Evolutionary conservation across 1,140 invertebrate species (phyloP), one percentile per base, ranked within the genome.

Genomic region (Mercenaria mercenaria): DNA sequence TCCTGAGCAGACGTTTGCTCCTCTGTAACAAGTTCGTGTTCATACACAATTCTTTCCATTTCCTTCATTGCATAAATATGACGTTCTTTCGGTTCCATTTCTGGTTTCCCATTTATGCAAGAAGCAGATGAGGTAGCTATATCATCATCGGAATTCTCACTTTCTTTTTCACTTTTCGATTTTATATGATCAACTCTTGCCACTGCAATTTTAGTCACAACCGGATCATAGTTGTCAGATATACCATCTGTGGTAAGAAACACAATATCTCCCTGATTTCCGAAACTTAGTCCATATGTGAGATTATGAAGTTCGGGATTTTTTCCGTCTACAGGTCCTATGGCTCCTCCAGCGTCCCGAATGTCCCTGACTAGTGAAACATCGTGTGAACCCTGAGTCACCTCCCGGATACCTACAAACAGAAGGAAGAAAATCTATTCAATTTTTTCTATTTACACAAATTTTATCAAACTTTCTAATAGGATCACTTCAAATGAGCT

Each of bases 191-290:
- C 90, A 96, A 91, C 79, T 67, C 81, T 96, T 23, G 97, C 97
- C 26, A 98, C 96, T n/a, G 98, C 98, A 95, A 99, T 98, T 96
- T 98, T 98, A 10, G 98, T 98, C 84, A 99, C 98, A 61, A 99
- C 98, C 1, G 98, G 98, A 96, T 99, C 98, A 95, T 99, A 98
- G 95, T 99, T 99, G 94, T 99, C 98, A 18, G 98, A 98, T 39
- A 99, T 97, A n/a, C 98, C 98, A 95, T 99, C 98, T 26, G 98
- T 98, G 0, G 98, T 98, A 20, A 99, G 96, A 94, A 99, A 98
- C 47, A 99, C 97, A 91, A 99, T 97, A 95, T 99, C 98, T 15
- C 98, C 98, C 52, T 97, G 95, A 77, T 98, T 97, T 32, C 98
- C 97, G 90, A 98, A 97, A 0, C 98, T 99, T 97, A 99, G 97